These are phyloP conservation scores for Phylloscopus trochiloides DNA, from an alignment of 2,113 vertebrate genomes.

Conservation along the genomic window DNA sequence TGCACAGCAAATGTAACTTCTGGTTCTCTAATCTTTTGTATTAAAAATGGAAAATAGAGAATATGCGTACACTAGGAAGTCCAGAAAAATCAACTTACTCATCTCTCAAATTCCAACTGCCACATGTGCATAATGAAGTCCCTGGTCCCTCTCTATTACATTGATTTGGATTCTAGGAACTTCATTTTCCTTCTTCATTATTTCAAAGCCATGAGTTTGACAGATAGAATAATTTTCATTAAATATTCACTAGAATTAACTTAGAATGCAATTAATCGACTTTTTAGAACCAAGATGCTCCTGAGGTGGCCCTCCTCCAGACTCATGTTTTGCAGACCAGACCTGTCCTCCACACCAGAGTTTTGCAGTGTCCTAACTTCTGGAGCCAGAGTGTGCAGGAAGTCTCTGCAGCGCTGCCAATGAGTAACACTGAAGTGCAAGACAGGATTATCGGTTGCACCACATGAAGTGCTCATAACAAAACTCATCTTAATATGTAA, in stretches of 20 bases:
- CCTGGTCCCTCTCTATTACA: background rate
- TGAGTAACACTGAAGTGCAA: background rate
- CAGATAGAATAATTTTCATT: background rate
- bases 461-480: fast-evolving
- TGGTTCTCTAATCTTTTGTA: background rate
- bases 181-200: background rate
- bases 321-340: background rate
- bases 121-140: background rate
- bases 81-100: background rate
- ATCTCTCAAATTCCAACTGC: background rate
- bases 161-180: background rate
- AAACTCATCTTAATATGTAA: background rate
- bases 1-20: background rate
- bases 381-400: background rate
- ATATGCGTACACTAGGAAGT: background rate
- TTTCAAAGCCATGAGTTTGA: background rate
- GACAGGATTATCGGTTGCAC: background rate
- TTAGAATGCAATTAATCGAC: background rate
- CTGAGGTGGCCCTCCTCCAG: background rate
- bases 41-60: background rate
- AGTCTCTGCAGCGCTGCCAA: background rate
- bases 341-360: background rate
- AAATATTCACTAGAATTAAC: background rate
- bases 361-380: background rate
- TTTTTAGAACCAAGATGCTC: background rate